Evolutionary conservation across 2,888 invertebrate genomes (phyloP).

Genomic region (Lithodes maja): DNA sequence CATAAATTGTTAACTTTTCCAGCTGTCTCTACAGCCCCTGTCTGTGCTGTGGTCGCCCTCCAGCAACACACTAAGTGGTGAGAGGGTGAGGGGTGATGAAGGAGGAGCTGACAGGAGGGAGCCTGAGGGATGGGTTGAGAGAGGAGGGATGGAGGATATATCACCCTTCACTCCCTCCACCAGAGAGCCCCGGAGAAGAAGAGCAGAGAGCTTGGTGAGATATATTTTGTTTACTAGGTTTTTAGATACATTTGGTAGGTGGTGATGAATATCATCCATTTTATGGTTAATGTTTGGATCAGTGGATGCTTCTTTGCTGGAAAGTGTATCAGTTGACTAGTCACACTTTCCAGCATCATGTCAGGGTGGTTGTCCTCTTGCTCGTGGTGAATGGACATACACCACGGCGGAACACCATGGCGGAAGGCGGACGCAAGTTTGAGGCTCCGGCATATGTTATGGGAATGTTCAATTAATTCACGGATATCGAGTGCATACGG

Average conservation of each 20-base stretch:
- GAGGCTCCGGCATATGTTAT: too few relatives aligned
- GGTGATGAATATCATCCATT: too few relatives aligned
- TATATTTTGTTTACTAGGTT: neutral
- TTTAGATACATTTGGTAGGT: neutral
- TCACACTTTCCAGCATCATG: too few relatives aligned
- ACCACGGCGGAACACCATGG: too few relatives aligned
- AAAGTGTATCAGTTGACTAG: too few relatives aligned
- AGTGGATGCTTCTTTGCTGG: too few relatives aligned
- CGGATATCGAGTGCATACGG: too few relatives aligned
- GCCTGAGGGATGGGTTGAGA: neutral
- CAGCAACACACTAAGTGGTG: neutral
- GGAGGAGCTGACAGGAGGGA: neutral
- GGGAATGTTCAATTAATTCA: too few relatives aligned
- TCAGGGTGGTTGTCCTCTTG: too few relatives aligned
- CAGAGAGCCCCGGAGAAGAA: neutral
- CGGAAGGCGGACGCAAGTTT: too few relatives aligned
- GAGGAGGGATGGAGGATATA: neutral
- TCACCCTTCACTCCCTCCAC: neutral
- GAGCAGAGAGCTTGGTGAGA: neutral
- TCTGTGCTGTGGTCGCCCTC: neutral
- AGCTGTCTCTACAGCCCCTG: neutral
- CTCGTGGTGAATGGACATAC: too few relatives aligned
- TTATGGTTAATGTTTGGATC: too few relatives aligned
- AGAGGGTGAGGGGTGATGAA: neutral
- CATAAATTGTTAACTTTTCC: neutral